A percentile compares a stretch with the other conserved stretches of the same genome.
Conservation (phyloP, 2,797 vertebrate genomes). For the Bryconaethiops microstoma region DNA sequence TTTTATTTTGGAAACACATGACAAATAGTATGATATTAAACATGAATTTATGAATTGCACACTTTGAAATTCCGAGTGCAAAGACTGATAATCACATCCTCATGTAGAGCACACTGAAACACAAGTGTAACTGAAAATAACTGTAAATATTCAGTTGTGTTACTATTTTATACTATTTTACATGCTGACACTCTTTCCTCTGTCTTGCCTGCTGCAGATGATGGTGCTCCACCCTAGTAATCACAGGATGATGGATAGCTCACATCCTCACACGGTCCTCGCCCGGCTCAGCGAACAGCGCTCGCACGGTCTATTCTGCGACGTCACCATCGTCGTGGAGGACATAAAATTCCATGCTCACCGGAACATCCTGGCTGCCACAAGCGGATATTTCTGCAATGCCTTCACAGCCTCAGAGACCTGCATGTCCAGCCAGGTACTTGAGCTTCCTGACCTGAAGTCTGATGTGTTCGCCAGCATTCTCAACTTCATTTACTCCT, state of each 20-base stretch:
- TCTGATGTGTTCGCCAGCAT: conserved; percentile 97
- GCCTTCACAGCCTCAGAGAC: conserved; percentile 87
- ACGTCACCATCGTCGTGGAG: conserved; percentile 97
- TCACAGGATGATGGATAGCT: conserved; percentile 89
- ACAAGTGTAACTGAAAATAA: too few species aligned
- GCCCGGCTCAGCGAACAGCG: conserved; percentile 94
- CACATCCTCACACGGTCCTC: conserved; percentile 90
- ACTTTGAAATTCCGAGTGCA: too few species aligned
- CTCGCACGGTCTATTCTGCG: conserved; percentile 92
- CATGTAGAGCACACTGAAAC: too few species aligned
- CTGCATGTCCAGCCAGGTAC: conserved; percentile 87
- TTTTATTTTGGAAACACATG: too few species aligned
- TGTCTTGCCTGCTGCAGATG: conserved; percentile 79
- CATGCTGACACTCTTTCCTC: conserved; percentile 19
- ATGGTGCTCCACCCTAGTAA: conserved; percentile 86
- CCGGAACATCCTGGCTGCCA: conserved; percentile 94
- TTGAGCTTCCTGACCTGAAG: conserved; percentile 95
- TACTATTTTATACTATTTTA: neutral
- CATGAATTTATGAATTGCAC: too few species aligned
- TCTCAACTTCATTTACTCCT: conserved; percentile 97
- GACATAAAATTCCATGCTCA: conserved; percentile 98
- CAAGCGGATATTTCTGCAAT: conserved; percentile 94
- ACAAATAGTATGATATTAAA: too few species aligned
- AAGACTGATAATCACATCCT: too few species aligned
- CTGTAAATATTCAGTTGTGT: too few species aligned